phyloP scores from a whole-genome alignment of 2,797 vertebrate genomes.

The Epinephelus coioides region DNA sequence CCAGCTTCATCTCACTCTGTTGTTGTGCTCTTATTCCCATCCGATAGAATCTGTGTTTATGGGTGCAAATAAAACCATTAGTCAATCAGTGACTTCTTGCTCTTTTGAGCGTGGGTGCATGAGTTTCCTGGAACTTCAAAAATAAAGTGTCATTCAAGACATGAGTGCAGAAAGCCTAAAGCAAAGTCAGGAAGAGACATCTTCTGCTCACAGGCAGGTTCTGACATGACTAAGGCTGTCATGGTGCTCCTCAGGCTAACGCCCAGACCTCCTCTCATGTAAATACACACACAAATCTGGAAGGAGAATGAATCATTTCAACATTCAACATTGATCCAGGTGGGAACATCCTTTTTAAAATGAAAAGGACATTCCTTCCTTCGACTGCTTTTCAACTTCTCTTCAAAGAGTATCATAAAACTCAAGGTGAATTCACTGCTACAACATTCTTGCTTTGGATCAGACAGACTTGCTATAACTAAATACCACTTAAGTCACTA shows the following conservation, averaged over 20 bases:
- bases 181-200: constrained; percentile 35
- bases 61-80: constrained; percentile 66
- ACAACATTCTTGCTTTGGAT: neutral
- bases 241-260: constrained; percentile 35
- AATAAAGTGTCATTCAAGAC: neutral
- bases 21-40: neutral
- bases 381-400: constrained; percentile 2
- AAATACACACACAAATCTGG: neutral
- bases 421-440: neutral
- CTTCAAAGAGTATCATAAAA: neutral
- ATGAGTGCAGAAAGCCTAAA: constrained; percentile 26
- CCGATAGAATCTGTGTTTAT: neutral
- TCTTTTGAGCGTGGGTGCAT: neutral
- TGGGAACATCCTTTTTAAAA: constrained; percentile 27
- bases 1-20: neutral
- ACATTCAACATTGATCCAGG: neutral
- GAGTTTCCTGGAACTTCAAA: neutral
- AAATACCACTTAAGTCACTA: neutral
- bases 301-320: constrained; percentile 46
- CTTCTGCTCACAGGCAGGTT: constrained; percentile 58
- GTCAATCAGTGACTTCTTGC: constrained; percentile 8
- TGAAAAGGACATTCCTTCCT: neutral
- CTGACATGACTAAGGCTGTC: constrained; percentile 57
- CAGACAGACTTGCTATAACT: neutral
- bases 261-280: constrained; percentile 49